Percentiles rank a stretch among this genome's conserved stretches.
Conservation (phyloP, 2,113 vertebrate species). For the Cacatua alba region DNA sequence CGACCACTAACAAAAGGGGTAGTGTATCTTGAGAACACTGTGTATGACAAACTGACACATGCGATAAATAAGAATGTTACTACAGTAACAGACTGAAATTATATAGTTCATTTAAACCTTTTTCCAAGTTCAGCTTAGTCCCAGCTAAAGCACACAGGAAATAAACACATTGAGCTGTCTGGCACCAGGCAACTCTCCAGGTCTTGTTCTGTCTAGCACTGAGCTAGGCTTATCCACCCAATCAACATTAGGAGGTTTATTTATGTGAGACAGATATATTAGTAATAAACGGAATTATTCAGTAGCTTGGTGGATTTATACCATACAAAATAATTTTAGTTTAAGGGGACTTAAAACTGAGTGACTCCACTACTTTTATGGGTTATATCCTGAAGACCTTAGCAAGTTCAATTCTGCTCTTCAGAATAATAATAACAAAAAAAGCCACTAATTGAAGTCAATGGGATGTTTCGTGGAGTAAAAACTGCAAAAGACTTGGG, state of each 20-base stretch:
- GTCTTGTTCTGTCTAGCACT: constrained; percentile 59
- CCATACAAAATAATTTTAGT: constrained; percentile 8
- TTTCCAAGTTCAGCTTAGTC: constrained; percentile 42
- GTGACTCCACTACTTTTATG: not conserved
- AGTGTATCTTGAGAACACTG: constrained; percentile 61
- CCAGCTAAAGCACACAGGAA: constrained; percentile 73
- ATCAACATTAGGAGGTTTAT: constrained; percentile 71
- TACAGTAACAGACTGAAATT: constrained; percentile 65
- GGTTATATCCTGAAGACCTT: not conserved
- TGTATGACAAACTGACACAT: constrained; percentile 77
- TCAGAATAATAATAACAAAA: not conserved
- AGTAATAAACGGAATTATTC: constrained; percentile 74
- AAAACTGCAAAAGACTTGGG: not conserved
- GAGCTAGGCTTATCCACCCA: constrained; percentile 50
- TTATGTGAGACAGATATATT: constrained; percentile 56
- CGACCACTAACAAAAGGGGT: constrained; percentile 59
- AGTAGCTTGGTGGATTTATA: constrained; percentile 58
- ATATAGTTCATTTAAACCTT: constrained; percentile 76
- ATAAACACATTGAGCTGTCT: constrained; percentile 73
- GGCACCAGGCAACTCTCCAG: constrained; percentile 64
- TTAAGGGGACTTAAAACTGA: constrained; percentile 12
- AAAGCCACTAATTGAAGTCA: not conserved
- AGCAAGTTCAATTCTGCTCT: not conserved
- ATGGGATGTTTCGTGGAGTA: not conserved
- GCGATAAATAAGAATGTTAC: constrained; percentile 74